Evolutionary conservation across 2,888 invertebrate genomes (phyloP).

Genomic region (Chaetoderma sp.): DNA sequence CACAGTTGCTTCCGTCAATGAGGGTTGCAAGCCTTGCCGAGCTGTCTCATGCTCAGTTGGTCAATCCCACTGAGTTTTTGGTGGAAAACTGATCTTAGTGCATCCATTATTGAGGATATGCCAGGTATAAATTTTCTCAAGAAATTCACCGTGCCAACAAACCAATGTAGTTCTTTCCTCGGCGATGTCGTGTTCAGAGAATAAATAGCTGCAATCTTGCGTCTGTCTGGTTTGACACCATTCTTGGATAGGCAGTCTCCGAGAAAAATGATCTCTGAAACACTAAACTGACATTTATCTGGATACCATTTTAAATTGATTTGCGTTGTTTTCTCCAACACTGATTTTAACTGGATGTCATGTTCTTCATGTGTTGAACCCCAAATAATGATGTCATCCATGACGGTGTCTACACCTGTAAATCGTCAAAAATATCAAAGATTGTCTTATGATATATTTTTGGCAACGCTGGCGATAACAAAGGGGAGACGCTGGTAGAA

Average conservation of each 20-base stretch:
- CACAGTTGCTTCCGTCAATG: not conserved
- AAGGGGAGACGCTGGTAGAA: constrained; percentile 19
- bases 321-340: not conserved
- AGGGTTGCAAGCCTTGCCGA: not conserved
- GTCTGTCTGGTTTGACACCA: not conserved
- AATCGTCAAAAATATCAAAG: no score
- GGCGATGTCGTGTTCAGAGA: not conserved
- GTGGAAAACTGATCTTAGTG: constrained; percentile 1
- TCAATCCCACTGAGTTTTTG: constrained; percentile 1
- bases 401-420: not conserved
- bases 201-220: not conserved
- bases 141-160: constrained; percentile 3
- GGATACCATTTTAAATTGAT: not conserved
- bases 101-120: not conserved
- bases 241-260: not conserved
- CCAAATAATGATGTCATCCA: not conserved
- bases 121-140: not conserved
- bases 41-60: constrained; percentile 1
- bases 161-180: constrained; percentile 1
- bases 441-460: no score
- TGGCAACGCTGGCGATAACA: constrained; percentile 11
- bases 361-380: not conserved
- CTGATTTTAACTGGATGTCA: not conserved
- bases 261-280: not conserved
- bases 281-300: not conserved